Percentiles rank a stretch among this genome's conserved stretches.
Evolutionary conservation across 2,113 vertebrate species (phyloP).

Genomic region (Scatophagus argus): DNA sequence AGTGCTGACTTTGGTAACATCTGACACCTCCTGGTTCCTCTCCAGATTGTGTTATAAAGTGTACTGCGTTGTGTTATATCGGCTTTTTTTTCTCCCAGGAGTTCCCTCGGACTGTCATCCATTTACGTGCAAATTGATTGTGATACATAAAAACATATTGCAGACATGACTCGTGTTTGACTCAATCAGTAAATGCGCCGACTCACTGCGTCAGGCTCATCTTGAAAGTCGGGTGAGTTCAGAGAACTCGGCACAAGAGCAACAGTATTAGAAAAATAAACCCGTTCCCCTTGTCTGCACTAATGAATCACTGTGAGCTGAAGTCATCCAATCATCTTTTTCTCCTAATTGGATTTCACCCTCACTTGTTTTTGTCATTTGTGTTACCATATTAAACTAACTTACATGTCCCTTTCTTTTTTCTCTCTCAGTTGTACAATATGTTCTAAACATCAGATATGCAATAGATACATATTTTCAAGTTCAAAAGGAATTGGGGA

Average conservation of each 20-base stretch:
- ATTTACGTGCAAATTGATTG: conserved; percentile 42
- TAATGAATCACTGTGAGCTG: conserved; percentile 1
- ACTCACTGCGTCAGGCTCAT: neutral
- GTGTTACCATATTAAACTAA: conserved; percentile 45
- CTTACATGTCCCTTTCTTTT: conserved; percentile 72
- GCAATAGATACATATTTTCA: conserved; percentile 79
- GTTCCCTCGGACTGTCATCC: conserved; percentile 24
- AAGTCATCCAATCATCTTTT: conserved; percentile 7
- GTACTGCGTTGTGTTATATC: neutral
- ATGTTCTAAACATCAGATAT: conserved; percentile 72
- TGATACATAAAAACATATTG: neutral
- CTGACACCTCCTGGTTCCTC: neutral
- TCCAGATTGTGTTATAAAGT: neutral
- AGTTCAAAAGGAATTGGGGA: conserved; percentile 74
- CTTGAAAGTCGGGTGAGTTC: conserved; percentile 27
- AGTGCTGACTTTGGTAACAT: conserved; percentile 51
- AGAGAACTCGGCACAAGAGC: conserved; percentile 17
- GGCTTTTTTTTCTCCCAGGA: conserved; percentile 9
- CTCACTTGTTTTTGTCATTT: conserved; percentile 9
- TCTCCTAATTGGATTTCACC: neutral
- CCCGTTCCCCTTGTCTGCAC: conserved; percentile 25
- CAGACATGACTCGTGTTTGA: conserved; percentile 21
- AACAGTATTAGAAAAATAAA: conserved; percentile 18
- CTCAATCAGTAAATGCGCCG: neutral
- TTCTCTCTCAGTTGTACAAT: conserved; percentile 60